Percentiles rank a stretch among this genome's conserved stretches.
Evolutionary conservation across 2,113 vertebrate species (phyloP).

Genomic region (Leucopternis melanops): DNA sequence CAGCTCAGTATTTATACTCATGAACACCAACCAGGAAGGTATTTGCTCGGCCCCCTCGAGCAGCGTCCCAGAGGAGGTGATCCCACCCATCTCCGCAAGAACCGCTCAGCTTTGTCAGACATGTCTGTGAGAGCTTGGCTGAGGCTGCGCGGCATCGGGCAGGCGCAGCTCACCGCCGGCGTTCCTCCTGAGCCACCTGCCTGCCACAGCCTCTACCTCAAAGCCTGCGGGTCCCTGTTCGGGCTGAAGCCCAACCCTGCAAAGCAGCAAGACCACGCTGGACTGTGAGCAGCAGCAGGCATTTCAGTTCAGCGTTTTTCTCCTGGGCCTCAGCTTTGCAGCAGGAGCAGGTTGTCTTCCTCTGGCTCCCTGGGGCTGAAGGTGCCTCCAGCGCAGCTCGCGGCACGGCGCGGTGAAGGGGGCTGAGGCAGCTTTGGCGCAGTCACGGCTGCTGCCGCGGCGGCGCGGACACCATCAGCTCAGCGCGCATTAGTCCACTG

Average conservation of each 20-base stretch:
- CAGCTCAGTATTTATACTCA: background rate
- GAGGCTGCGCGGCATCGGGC: background rate
- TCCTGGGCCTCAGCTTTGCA: background rate
- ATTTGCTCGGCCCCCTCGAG: background rate
- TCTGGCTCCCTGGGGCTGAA: background rate
- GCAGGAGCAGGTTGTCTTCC: background rate
- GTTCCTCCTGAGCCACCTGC: rapidly evolving
- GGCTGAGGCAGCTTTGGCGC: background rate
- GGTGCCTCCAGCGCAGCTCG: rapidly evolving
- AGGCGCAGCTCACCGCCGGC: background rate
- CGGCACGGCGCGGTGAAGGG: background rate
- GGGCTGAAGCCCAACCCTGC: background rate
- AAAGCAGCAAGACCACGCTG: background rate
- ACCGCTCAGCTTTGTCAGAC: background rate
- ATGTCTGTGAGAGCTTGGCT: rapidly evolving
- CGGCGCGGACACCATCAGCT: background rate
- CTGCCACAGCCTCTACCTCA: background rate
- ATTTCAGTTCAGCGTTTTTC: background rate
- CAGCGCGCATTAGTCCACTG: rapidly evolving
- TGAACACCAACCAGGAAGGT: rapidly evolving
- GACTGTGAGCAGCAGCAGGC: background rate
- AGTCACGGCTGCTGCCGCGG: background rate
- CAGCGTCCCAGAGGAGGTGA: background rate
- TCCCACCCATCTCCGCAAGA: background rate
- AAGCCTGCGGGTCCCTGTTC: rapidly evolving